Conservation (phyloP, 2,797 vertebrate genomes). For the Bradypodion pumilum region DNA sequence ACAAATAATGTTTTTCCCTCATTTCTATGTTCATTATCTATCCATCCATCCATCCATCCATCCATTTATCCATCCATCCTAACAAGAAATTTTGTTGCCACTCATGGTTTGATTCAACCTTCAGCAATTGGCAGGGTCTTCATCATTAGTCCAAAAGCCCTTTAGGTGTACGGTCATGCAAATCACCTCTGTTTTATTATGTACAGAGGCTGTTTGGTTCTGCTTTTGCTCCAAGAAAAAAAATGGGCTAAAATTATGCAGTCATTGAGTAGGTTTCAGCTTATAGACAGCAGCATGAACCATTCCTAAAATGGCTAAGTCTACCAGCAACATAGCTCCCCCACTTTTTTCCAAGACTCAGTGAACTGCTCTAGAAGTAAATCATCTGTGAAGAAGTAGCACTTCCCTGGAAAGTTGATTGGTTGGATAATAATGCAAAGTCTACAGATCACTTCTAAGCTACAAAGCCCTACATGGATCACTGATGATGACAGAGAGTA, state of each 20-base stretch:
- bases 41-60: too few relatives aligned
- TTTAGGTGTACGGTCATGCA: background rate
- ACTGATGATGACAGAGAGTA: constrained; percentile 46
- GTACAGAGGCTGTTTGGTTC: background rate
- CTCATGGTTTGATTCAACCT: too few relatives aligned
- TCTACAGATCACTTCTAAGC: constrained; percentile 46
- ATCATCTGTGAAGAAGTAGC: constrained; percentile 42
- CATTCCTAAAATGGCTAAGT: constrained; percentile 7
- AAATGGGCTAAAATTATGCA: background rate
- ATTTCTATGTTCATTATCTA: too few relatives aligned
- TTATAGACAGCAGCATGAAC: constrained; percentile 29
- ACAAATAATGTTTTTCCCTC: too few relatives aligned
- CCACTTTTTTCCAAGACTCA: constrained; percentile 19
- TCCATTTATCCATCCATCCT: too few relatives aligned
- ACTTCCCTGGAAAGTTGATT: constrained; percentile 30
- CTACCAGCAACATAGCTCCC: background rate
- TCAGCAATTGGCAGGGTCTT: too few relatives aligned
- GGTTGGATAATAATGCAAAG: constrained; percentile 26
- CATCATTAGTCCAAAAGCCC: too few relatives aligned
- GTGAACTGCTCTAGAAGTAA: constrained; percentile 43
- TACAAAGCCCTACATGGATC: constrained; percentile 43
- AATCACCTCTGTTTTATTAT: background rate
- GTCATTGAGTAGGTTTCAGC: background rate
- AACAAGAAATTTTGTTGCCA: too few relatives aligned
- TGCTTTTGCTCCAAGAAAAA: background rate